Evolutionary conservation across 2,888 invertebrate species (phyloP), one percentile per base, ranked within the genome.

Genomic region (Epistrophe grossulariae): DNA sequence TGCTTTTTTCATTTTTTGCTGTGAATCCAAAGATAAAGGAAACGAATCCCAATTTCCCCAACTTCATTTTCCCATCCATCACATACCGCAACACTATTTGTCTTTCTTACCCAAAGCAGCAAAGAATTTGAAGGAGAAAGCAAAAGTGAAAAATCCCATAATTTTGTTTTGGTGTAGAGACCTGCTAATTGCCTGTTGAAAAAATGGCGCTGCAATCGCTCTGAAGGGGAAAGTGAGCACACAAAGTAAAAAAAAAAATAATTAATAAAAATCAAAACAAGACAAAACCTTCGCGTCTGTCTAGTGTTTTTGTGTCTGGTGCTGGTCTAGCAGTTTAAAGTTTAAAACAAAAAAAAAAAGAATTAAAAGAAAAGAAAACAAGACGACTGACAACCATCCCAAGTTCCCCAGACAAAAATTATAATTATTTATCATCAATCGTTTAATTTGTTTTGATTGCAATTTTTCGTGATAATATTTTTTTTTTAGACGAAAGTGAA

Each of bases 181-280:
- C 79, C 68, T 82, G 57, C 73, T 68, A 70, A 55, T 78, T 70
- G 73, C 60, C 70, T 71, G 79, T 76, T 79, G 48, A 66, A 62
- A 19, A 38, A 55, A 59, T 83, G 83, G 87, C 87, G 82, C 79
- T 83, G 60, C 60, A 11, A 57, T 76, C 79, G 83, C 28, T 28
- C 43, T 17, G 19, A 71, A 71, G 57, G 52, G 55, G 24, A 77
- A 80, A 57, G 28, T 28, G 72, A 62, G 24, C 40, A 62, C 19
- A 43, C 40, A 13, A 62, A 62, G 10, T n/a, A 59, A 38, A 72
- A 57, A 59, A 72, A 57, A 59, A 43, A 71, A 79, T 48, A 66
- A 28, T 13, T 48, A 66, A 28, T 13, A 31, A 60, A 68, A 70
- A 73, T 43, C 73, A 85, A 62, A 85, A 81, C 74, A 82, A 64